Base-by-base conservation (phyloP, 2,797 vertebrate species). In the Tarsius wallacei region DNA sequence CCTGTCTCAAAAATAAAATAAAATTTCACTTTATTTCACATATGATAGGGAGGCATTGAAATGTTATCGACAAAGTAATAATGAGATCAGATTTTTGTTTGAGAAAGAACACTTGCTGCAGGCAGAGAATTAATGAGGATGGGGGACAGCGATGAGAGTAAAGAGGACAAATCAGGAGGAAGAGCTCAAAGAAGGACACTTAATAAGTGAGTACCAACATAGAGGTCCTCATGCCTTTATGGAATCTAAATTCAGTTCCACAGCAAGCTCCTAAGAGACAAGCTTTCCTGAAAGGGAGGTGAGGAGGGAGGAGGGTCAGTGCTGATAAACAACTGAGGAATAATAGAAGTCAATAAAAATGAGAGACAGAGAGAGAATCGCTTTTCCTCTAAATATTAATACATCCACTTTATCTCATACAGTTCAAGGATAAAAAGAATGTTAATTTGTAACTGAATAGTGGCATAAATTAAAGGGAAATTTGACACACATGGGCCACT, bases 371-470 rank as follows among this genome's bases (percentile, higher is more conserved):
- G 33, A 88, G 11, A 74, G 49, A 70, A 55, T 28, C 21, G 31
- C 47, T 22, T 31, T 53, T 86, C 76, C 7, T 63, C 16, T 95
- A 59, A 36, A 36, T 83, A 92, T 92, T 68, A 89, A 82, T 57
- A 49, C 9, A 82, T 17, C 47, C 64, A 94, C 63, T 77, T 55
- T 81, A 42, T 7, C 31, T 94, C 71, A 90, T 68, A 17, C 0
- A 55, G 59, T 71, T 83, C 53, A 73, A 91, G 70, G 31, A 89
- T 53, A 68, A 88, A 86, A 91, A 73, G 64, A 74, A 55, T 47
- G 66, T 53, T 94, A n/a, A 85, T 47, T 64, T 96, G 24, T 86
- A 94, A 92, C n/a, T 61, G 26, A 95, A 31, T 5, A 59, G 57
- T 74, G 33, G 42, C 82, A 68, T 89, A 78, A 83, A 77, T 51